phyloP scores from a whole-genome alignment of 2,888 invertebrate species.

The Ischnus inquisitorius region DNA sequence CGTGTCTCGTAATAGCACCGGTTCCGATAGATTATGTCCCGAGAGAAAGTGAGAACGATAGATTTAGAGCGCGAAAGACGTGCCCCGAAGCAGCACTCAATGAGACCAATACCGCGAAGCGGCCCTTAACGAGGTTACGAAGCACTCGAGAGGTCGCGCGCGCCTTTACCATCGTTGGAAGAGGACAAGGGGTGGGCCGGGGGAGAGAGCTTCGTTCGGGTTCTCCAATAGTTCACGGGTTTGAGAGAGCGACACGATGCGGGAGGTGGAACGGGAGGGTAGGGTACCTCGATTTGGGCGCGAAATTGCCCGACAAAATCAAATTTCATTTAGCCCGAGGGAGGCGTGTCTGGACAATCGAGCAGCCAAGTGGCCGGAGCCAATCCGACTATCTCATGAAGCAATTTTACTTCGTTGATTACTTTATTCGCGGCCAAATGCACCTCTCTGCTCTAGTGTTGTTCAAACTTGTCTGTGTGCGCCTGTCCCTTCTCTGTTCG shows the following conservation, averaged over 20 bases:
- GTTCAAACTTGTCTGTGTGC: constrained; percentile 33
- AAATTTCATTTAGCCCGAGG: constrained; percentile 84
- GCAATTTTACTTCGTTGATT: constrained; percentile 84
- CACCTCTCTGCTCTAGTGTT: constrained; percentile 53
- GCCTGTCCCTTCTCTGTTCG: constrained; percentile 5
- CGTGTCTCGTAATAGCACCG: constrained; percentile 23
- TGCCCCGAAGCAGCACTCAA: constrained; percentile 73
- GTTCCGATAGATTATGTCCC: constrained; percentile 8
- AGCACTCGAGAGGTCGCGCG: constrained; percentile 71
- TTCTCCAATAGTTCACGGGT: constrained; percentile 28
- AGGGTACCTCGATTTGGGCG: constrained; percentile 82
- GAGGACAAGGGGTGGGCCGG: constrained; percentile 31
- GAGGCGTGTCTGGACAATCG: constrained; percentile 85
- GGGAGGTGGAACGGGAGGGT: constrained; percentile 63
- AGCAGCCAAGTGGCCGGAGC: constrained; percentile 83
- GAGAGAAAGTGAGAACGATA: constrained; percentile 33
- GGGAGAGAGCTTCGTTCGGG: constrained; percentile 34
- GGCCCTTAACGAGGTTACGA: constrained; percentile 82
- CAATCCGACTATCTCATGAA: constrained; percentile 84
- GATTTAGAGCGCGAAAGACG: constrained; percentile 52
- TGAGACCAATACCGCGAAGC: constrained; percentile 82
- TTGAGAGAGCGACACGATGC: constrained; percentile 8
- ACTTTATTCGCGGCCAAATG: constrained; percentile 80
- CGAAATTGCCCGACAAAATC: constrained; percentile 85
- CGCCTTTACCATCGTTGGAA: constrained; percentile 51